Base-by-base conservation (phyloP, 1,140 invertebrate species). In the Platyscapa corneri region DNA sequence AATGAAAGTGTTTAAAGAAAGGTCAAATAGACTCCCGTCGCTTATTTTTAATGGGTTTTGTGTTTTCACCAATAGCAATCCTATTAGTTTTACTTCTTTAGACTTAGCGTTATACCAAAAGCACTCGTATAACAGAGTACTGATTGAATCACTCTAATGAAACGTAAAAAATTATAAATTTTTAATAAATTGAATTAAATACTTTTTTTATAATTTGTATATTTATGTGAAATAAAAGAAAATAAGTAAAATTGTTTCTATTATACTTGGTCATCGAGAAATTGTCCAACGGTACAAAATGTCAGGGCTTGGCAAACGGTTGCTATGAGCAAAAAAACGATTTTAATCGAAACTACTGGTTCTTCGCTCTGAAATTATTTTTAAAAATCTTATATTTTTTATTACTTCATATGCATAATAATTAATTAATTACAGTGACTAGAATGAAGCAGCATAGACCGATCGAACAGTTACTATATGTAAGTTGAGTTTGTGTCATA, bases 41-140 rank as follows among this genome's bases (percentile, higher is more conserved):
- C 39, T n/a, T 42, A 74, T 39, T 74, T 5, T 14, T 74, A 74
- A 74, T 74, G 70, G 70, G 42, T 42, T n/a, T n/a, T 74, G 70
- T 7, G 70, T 0, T n/a, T 42, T 74, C 42, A 7, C 20, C 8
- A 74, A n/a, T 42, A 74, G 7, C 6, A 74, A 74, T 12, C 12
- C 3, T n/a, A 74, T 42, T n/a, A 42, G 12, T 42, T 74, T 74
- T 0, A 42, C 42, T 42, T 74, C 70, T 42, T 74, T 42, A 27
- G 37, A 6, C 1, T 39, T 74, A 5, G 37, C 30, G 42, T 39
- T 74, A 42, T 74, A 74, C 70, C 70, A 74, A 42, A 74, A n/a
- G 20, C 20, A 74, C 42, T 74, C 37, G 37, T 74, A 74, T n/a
- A 74, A 20, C 37, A 37, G 20, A 3, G 23, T 37, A 27, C 14